A percentile compares a stretch with the other conserved stretches of the same genome.
Evolutionary conservation across 2,888 invertebrate genomes (phyloP).

Genomic region (Nebria salina): DNA sequence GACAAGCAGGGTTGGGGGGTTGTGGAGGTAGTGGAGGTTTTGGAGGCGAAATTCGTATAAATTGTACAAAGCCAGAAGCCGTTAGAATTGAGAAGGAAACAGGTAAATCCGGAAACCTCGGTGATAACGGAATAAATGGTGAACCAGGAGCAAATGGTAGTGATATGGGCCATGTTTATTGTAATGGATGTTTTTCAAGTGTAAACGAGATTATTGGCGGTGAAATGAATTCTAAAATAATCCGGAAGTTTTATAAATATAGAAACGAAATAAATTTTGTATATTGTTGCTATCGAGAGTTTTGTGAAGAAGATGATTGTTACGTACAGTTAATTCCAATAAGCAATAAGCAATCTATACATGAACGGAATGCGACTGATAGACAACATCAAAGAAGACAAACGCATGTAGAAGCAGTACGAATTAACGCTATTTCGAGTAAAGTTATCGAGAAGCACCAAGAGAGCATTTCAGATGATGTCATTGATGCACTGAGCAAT

Average conservation of each 20-base stretch:
- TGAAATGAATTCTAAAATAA: constrained; percentile 36
- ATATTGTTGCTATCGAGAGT: constrained; percentile 19
- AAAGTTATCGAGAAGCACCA: constrained; percentile 21
- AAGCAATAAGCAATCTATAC: neutral
- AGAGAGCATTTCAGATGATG: neutral
- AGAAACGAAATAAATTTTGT: constrained; percentile 16
- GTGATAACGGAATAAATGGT: constrained; percentile 48
- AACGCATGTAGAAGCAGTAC: constrained; percentile 35
- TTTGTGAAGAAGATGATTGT: constrained; percentile 23
- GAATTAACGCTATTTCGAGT: constrained; percentile 46
- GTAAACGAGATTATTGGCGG: constrained; percentile 31
- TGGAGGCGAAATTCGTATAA: constrained; percentile 48
- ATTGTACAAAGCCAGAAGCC: constrained; percentile 16
- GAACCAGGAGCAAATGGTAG: constrained; percentile 50
- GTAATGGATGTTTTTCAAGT: constrained; percentile 20
- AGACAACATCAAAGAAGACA: constrained; percentile 33
- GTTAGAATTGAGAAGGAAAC: constrained; percentile 21
- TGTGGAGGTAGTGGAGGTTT: constrained; percentile 50
- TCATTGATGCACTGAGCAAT: constrained; percentile 15
- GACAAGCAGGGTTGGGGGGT: constrained; percentile 49
- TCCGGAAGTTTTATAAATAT: constrained; percentile 24
- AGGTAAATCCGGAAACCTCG: constrained; percentile 49
- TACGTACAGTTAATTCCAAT: constrained; percentile 12
- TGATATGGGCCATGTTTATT: constrained; percentile 49
- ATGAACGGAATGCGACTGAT: constrained; percentile 29